Base-by-base conservation (phyloP, 1,140 invertebrate genomes). In the Arctopsyche grandis region DNA sequence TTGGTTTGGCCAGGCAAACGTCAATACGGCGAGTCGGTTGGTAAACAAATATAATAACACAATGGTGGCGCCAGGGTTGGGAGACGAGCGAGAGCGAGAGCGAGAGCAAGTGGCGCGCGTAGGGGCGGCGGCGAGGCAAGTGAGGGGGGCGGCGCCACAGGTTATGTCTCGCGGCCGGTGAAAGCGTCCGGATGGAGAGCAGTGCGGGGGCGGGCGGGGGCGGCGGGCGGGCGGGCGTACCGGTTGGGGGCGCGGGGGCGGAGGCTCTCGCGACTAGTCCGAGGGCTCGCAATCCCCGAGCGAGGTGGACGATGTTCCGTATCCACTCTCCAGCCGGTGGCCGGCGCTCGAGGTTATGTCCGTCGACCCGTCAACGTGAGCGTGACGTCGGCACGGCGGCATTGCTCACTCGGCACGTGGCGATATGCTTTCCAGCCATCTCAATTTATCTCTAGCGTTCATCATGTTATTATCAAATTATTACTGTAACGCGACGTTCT, bases 291-390 rank as follows among this genome's bases (percentile, higher is more conserved):
- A 52, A 3, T 52, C 48, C 48, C 48, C 12, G 12, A 5, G 44
- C 5, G 14, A 46, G 14, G 48, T 14, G 48, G 48, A 5, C 10
- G 48, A 10, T 3, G 16, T 3, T 4, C 29, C 29, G 3, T 38
- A 38, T 38, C 29, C 29, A 7, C 3, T 38, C 7, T 38, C 29
- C 29, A 38, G 29, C 48, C 48, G 48, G 48, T 14, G 16, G 3
- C 48, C 48, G 48, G 48, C 48, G 48, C 48, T n/a, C 56, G 9
- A 60, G 56, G 56, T 60, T 60, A 60, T 60, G 16, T 60, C 29
- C 29, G 29, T 38, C 29, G 29, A 38, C 29, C 29, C 29, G 56
- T 60, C 56, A 60, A 21, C 56, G 56, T 60, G 56, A 60, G 56
- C 16, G 56, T 60, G 56, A 60, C 56, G 56, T 60, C 56, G 56